Conservation (phyloP, 2,888 invertebrate species). For the Actias luna region DNA sequence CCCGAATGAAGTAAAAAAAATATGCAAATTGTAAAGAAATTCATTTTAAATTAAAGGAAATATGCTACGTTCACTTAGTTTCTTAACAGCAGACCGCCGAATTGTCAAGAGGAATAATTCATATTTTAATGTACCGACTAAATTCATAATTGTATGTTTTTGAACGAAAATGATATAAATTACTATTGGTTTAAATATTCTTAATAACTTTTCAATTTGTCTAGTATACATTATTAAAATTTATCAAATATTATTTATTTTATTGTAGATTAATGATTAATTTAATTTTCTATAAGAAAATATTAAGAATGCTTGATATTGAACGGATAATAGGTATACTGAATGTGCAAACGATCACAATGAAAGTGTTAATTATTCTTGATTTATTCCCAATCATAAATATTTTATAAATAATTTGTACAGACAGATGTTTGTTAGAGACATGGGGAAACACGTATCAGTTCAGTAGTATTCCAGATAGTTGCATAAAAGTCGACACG, state of each 20-base stretch:
- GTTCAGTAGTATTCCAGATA: too few relatives aligned
- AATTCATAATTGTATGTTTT: slow-evolving; percentile 2
- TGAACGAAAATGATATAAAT: not conserved
- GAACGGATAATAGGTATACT: too few relatives aligned
- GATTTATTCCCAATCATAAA: too few relatives aligned
- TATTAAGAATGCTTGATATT: too few relatives aligned
- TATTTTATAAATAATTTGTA: too few relatives aligned
- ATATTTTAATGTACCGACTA: not conserved
- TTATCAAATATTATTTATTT: not conserved
- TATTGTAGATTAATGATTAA: too few relatives aligned
- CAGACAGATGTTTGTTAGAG: too few relatives aligned
- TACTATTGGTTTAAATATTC: not conserved
- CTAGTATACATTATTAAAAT: not conserved
- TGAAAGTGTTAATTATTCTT: too few relatives aligned
- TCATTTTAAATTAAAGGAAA: not conserved
- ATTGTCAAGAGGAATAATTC: not conserved
- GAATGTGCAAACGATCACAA: too few relatives aligned
- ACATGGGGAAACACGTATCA: too few relatives aligned
- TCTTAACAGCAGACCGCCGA: not conserved
- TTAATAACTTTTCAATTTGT: not conserved
- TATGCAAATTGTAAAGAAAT: slow-evolving; percentile 5
- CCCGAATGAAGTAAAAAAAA: slow-evolving; percentile 11
- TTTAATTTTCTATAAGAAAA: too few relatives aligned
- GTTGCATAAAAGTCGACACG: too few relatives aligned
- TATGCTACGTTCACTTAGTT: not conserved